Evolutionary conservation across 2,888 invertebrate genomes (phyloP), one percentile per base, ranked within the genome.

Genomic region (Meliscaeva auricollis): DNA sequence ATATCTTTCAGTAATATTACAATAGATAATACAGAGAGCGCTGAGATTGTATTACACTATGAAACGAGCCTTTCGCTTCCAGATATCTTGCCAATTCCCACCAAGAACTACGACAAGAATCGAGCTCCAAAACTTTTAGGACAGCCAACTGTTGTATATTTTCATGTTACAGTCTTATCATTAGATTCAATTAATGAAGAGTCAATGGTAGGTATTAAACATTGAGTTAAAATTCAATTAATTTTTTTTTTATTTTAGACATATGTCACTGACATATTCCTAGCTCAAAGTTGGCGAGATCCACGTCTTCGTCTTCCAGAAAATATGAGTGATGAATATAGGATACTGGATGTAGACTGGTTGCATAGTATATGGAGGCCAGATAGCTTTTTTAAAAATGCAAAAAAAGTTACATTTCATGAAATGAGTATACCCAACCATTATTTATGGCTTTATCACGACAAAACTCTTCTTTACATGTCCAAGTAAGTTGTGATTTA

Each of bases 361-460:
- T 93, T 97, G 89, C 96, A 97, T 92, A 95, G 95, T 91, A 97
- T 98, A 90, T 98, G 98, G 98, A 93, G 97, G 77, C 98, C 98
- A 0, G 98, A 98, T 92, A 97, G 97, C 91, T 98, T 98, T 93
- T 97, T 98, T 92, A 97, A 97, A 93, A 98, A 97, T 91, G 97
- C 97, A 17, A 98, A 98, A 92, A 97, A 97, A 90, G 97, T 94
- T n/a, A 97, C 97, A 15, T 97, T 98, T 90, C 98, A 98, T 89
- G 97, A 97, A 93, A 97, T 98, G 97, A 97, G 97, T 91, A 97
- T 98, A 91, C 97, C 98, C 0, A 98, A 98, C 90, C 97, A 98
- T 92, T 98, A 98, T 91, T 93, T 98, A 11, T 97, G 97, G 97
- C 92, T 98, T 81, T 97, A 97, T 89, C 97, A 97, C 89, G 97